Evolutionary conservation across 2,797 vertebrate species (phyloP), one percentile per base, ranked within the genome.

Genomic region (Scarus forsteni): DNA sequence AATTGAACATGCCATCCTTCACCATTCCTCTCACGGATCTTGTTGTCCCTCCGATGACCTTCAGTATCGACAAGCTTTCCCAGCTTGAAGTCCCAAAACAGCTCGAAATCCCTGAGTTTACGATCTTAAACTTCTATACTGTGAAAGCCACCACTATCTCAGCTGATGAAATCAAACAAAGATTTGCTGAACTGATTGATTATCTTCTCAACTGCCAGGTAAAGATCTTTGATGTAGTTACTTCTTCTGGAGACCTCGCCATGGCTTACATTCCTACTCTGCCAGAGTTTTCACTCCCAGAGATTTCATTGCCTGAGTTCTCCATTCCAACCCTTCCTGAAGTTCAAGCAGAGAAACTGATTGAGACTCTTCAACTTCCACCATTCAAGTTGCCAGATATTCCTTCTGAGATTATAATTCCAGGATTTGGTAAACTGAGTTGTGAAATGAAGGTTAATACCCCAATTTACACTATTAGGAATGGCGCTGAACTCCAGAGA

Each of bases 391-490:
- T 96, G 67, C 96, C 96, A 63, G 78, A 5, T 34, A 89, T 97
- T 60, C 93, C 95, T 34, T 87, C 88, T 77, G 87, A 90, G 44
- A 35, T 95, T 6, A 74, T 66, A 54, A 14, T 96, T 19, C 96
- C 96, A 78, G 86, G 92, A 54, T 94, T 97, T 83, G 96, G 96
- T 75, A 97, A 95, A 79, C 73, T 97, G n/a, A 90, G 89, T 52
- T 83, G 93, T 54, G 67, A 88, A 81, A 90, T 97, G 70, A 95
- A 75, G 89, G 65, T 96, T 35, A 86, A 73, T 0, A 94, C 94
- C 81, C 95, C 96, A 5, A 83, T 96, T 82, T 95, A 96, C 73
- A 90, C 68, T 0, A 70, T 97, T 18, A 93, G 86, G 49, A 92
- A 92, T n/a, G 85, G 84, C 66, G 94, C 87, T 77, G 90, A 92